phyloP scores from a whole-genome alignment of 2,113 vertebrate genomes.

The Lepisosteus oculatus region DNA sequence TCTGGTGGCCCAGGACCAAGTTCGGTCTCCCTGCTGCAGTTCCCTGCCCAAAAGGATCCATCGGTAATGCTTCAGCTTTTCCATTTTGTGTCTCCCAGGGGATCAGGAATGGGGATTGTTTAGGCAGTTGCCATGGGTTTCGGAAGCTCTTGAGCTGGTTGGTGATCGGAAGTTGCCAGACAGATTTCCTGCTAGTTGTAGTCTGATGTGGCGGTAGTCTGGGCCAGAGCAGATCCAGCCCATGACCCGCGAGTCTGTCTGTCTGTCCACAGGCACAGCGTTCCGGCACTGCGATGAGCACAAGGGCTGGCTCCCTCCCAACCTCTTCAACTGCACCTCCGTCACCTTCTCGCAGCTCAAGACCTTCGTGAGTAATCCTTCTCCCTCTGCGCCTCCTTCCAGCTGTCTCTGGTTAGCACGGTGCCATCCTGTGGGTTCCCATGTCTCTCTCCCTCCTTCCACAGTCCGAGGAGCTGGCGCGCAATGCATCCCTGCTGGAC shows the following conservation, averaged over 20 bases:
- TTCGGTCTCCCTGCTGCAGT: conserved; percentile 89
- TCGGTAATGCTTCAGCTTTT: conserved; percentile 60
- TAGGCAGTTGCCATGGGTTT: neutral
- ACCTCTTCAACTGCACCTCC: conserved; percentile 91
- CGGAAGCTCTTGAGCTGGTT: too few relatives aligned
- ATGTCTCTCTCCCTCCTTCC: neutral
- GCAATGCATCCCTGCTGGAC: conserved; percentile 72
- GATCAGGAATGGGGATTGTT: too few relatives aligned
- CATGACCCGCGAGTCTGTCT: neutral
- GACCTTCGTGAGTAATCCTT: conserved; percentile 66
- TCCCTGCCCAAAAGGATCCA: conserved; percentile 84
- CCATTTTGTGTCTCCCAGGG: neutral
- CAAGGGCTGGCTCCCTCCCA: conserved; percentile 88
- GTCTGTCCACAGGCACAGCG: conserved; percentile 70
- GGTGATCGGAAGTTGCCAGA: too few relatives aligned
- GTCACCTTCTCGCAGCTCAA: conserved; percentile 82
- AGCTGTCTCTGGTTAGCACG: neutral
- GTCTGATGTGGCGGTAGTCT: neutral
- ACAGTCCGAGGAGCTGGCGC: conserved; percentile 73
- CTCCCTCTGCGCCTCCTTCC: neutral
- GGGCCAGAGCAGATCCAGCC: too few relatives aligned
- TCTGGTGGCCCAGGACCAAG: conserved; percentile 95
- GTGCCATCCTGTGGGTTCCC: neutral
- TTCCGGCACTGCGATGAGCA: conserved; percentile 94
- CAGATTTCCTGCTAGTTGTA: too few relatives aligned